Evolutionary conservation across 2,797 vertebrate genomes (phyloP), one percentile per base, ranked within the genome.

Genomic region (Chelidonichthys spinosus): DNA sequence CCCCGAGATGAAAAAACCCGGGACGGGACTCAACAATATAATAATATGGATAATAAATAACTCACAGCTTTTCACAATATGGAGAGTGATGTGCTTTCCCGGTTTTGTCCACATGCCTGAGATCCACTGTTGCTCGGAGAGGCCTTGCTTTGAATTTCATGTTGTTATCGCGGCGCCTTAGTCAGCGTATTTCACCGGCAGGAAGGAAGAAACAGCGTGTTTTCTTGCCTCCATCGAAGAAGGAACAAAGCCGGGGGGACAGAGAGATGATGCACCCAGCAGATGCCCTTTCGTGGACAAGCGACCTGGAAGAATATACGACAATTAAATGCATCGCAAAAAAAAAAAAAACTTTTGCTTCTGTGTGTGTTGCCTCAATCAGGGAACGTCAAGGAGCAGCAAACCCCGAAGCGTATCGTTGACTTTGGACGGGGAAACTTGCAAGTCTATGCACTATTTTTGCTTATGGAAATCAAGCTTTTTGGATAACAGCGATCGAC

Each of bases 191-290:
- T 74, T 60, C 74, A 88, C 78, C 63, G 84, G 77, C 63, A 90
- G 76, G 74, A 64, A 58, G n/a, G 62, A 50, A 84, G 79, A 79
- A 87, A 85, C 74, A 47, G 70, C 75, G 54, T 71, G 65, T 82
- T 89, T 7, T 89, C 87, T 87, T 79, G 68, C 85, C 86, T 89
- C 87, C 72, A 35, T 52, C 43, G 66, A 80, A 80, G 82, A 86
- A 25, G 50, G 72, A 82, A 66, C 67, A 84, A 76, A 85, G 25
- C 25, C 52, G 2, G 44, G 54, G 46, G 50, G 63, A 75, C 82
- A 79, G 63, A 75, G 83, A 79, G 70, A 63, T 90, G 81, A 94
- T 91, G 75, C 85, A 83, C 83, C 54, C 68, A 93, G 69, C 93
- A 94, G 92, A 94, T 90, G 92, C 85, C 73, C 9, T 79, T 78